Base-by-base conservation (phyloP, 1,140 invertebrate species). In the Drosophila tristis region DNA sequence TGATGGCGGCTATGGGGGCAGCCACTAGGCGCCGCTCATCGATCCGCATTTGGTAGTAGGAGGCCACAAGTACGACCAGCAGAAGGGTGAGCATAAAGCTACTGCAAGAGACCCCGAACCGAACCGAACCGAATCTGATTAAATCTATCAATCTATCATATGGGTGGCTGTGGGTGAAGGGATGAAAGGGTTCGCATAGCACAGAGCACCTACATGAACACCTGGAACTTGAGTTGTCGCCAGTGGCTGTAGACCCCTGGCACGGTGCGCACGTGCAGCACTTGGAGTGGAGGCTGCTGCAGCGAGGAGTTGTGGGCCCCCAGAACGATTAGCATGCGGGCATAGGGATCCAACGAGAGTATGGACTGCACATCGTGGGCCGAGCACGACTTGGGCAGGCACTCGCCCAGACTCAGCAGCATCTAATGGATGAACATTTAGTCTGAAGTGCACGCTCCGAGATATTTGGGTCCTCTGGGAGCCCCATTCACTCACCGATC, bases 331-430 rank as follows among this genome's bases (percentile, higher is more conserved):
- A 45, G 92, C 93, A 75, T 93, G 90, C 23, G 91, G 65, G 80
- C 94, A 92, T 60, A 93, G 90, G 59, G 92, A 93, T 92, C 93
- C 91, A 86, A 91, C 71, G 90, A 91, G 23, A 97, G 79, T 60
- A 97, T 93, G 2, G 92, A 93, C 53, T 93, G 92, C 16, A 97
- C 79, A 26, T 96, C 95, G 7, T 91, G 76, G 2, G 93, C 90
- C 35, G 93, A 93, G 84, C 96, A 97, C 1, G 94, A 94, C 29
- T 92, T 92, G 3, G 96, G 96, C 49, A 97, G 90, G 80, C 96
- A 97, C 70, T 96, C 93, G 20, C 96, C 96, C 29, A 91, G 47
- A 39, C 77, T 90, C 1, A 89, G 48, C 2, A 90, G 25, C 60
- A 90, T 87, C 80, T 89, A 23, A 1, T 9, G 29, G 6, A 16